Conservation (phyloP, 2,888 invertebrate genomes). For the Phengaris arion region DNA sequence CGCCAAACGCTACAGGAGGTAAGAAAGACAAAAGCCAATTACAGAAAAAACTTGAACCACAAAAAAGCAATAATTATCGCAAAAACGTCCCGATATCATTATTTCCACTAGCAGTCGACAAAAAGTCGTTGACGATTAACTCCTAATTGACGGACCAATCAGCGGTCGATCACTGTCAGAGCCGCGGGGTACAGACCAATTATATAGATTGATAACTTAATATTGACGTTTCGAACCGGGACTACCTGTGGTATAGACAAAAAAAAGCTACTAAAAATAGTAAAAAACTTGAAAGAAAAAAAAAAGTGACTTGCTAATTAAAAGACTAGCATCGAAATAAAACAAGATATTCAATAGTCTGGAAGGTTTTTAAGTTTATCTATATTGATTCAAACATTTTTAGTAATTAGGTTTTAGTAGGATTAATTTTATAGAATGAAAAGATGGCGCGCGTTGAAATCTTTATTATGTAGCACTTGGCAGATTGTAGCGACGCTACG, state of each 20-base stretch:
- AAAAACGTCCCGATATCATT: conserved; percentile 13
- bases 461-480: neutral
- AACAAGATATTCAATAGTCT: too few species aligned
- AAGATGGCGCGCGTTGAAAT: neutral
- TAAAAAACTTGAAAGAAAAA: neutral
- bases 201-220: conserved; percentile 27
- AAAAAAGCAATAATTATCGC: neutral
- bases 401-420: too few species aligned
- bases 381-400: too few species aligned
- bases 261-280: neutral
- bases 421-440: too few species aligned
- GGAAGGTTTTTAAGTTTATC: too few species aligned
- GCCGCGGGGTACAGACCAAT: neutral
- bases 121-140: conserved; percentile 24
- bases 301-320: neutral
- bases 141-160: conserved; percentile 32
- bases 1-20: neutral
- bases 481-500: neutral
- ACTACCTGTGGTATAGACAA: neutral
- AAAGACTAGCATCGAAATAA: neutral
- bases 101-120: conserved; percentile 2
- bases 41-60: neutral
- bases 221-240: neutral
- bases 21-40: neutral
- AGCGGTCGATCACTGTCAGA: conserved; percentile 28